phyloP scores from a whole-genome alignment of 2,113 vertebrate genomes.

The Pelusios castaneus region DNA sequence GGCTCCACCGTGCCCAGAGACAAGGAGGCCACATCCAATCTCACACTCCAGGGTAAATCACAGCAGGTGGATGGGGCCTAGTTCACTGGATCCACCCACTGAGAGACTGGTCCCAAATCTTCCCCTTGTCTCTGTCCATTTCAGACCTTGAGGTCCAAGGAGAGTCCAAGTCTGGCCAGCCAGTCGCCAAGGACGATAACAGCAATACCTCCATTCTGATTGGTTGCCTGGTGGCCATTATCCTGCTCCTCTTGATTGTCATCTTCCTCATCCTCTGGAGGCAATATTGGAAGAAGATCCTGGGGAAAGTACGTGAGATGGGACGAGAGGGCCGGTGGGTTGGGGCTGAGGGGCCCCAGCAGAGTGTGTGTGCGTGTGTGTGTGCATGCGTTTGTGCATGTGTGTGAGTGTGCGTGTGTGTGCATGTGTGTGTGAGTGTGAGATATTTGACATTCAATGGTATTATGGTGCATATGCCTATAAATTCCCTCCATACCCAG shows the following conservation, averaged over 20 bases:
- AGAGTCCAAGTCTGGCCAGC: conserved; percentile 78
- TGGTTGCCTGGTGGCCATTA: conserved; percentile 94
- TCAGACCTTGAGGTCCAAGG: conserved; percentile 58
- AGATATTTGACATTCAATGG: neutral
- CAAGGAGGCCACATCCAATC: neutral
- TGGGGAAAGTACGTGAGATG: conserved; percentile 83
- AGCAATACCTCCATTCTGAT: conserved; percentile 91
- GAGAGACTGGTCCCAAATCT: neutral
- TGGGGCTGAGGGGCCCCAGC: neutral
- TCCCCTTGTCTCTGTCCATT: too few species aligned
- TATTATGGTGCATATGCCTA: neutral
- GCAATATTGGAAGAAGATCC: conserved; percentile 92
- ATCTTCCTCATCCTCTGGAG: conserved; percentile 94
- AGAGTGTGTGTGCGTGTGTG: rapidly evolving
- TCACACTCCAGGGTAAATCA: neutral
- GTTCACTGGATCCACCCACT: neutral
- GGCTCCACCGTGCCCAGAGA: neutral
- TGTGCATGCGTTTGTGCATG: neutral
- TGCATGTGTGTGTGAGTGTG: too few species aligned
- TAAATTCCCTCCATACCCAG: too few species aligned
- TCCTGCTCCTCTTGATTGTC: conserved; percentile 88
- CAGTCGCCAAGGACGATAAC: conserved; percentile 87
- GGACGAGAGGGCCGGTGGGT: too few species aligned
- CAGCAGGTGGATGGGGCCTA: neutral
- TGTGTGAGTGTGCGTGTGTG: neutral